Evolutionary conservation across 1,140 invertebrate species (phyloP).

Genomic region (Steinernema feltiae): DNA sequence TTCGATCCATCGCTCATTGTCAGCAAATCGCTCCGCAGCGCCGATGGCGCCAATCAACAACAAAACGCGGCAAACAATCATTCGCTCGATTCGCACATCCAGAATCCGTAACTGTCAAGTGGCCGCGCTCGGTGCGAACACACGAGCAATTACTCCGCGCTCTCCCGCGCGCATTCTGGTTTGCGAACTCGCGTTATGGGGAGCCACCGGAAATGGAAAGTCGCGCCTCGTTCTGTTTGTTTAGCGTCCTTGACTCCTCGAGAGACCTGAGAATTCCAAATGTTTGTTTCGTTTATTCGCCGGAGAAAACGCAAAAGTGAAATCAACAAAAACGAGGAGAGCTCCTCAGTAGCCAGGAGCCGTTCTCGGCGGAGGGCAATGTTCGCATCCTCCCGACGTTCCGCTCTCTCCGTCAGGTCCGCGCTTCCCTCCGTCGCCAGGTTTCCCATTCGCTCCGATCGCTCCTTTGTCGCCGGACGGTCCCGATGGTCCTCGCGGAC

Average conservation of each 20-base stretch:
- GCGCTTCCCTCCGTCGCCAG: neutral
- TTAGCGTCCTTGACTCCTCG: no score
- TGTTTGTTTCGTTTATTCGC: neutral
- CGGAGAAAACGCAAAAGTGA: neutral
- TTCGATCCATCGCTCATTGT: neutral
- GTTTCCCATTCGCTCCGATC: neutral
- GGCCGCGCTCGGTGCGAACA: neutral
- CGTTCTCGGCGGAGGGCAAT: neutral
- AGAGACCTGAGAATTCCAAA: neutral
- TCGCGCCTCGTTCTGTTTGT: neutral
- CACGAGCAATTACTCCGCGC: neutral
- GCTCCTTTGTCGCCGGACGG: neutral
- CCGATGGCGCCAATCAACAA: neutral
- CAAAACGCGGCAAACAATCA: neutral
- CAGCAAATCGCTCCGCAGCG: neutral
- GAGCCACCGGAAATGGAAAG: neutral
- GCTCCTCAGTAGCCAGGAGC: neutral
- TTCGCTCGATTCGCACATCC: neutral
- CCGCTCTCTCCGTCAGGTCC: neutral
- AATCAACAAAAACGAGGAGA: neutral
- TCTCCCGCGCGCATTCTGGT: neutral
- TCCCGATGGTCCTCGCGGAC: neutral
- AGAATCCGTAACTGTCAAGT: conserved; percentile 11
- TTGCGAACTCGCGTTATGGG: neutral
- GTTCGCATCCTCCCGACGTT: conserved; percentile 56